phyloP scores from a whole-genome alignment of 1,140 invertebrate genomes.

The Scaptodrosophila lebanonensis region DNA sequence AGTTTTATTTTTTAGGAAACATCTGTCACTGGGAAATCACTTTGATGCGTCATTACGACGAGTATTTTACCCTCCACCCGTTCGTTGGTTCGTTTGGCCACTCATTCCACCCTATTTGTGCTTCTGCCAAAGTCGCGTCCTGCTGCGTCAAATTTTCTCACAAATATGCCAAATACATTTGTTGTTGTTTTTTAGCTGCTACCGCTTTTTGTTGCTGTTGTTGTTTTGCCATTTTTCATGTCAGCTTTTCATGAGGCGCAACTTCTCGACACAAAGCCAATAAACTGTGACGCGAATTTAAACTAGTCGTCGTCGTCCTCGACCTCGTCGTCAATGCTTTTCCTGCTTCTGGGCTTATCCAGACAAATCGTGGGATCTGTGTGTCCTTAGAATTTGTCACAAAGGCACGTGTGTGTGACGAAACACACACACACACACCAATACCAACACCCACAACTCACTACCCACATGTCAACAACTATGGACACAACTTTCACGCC shows the following conservation, averaged over 20 bases:
- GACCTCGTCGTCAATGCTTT: too few relatives aligned
- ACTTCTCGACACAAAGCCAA: neutral
- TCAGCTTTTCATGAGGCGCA: constrained; percentile 29
- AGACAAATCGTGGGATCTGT: too few relatives aligned
- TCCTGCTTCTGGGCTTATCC: too few relatives aligned
- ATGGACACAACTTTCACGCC: constrained; percentile 43
- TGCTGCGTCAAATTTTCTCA: too few relatives aligned
- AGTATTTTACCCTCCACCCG: constrained; percentile 13
- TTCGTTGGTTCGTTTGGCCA: neutral
- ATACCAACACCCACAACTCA: neutral
- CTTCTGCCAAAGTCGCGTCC: too few relatives aligned
- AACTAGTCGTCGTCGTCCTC: constrained; percentile 8
- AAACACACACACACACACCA: too few relatives aligned
- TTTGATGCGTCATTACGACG: constrained; percentile 62
- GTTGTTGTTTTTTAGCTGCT: constrained; percentile 11
- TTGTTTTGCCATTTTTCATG: constrained; percentile 39
- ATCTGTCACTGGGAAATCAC: constrained; percentile 60
- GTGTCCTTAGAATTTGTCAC: too few relatives aligned
- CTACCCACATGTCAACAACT: constrained; percentile 54
- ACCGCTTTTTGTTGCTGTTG: constrained; percentile 16
- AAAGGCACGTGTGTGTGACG: constrained; percentile 24
- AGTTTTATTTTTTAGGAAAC: constrained; percentile 32
- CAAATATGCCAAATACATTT: constrained; percentile 4
- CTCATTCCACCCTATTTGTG: constrained; percentile 32
- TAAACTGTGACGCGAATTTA: constrained; percentile 46